Base-by-base conservation (phyloP, 1,140 invertebrate species). In the Polyergus mexicanus region DNA sequence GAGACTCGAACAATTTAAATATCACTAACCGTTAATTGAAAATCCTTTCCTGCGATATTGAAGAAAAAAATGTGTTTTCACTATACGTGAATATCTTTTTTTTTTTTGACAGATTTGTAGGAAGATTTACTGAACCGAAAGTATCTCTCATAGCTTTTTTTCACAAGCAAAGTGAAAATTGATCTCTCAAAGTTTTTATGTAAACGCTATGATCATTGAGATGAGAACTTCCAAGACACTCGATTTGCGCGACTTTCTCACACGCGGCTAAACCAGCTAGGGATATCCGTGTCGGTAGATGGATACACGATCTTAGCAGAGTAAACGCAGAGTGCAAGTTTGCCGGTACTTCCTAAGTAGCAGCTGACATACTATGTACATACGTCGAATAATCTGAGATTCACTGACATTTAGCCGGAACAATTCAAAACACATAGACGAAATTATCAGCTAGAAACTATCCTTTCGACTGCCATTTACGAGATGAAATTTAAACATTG, bases 361-460 rank as follows among this genome's bases (percentile, higher is more conserved):
- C 35, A 56, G 58, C 41, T 71, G 58, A 76, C 68, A 76, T 66
- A 66, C 71, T 80, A 62, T 75, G 69, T 78, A 80, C 62, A 78
- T 62, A 75, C 60, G 58, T 88, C 62, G 58, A 69, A 87, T 85
- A 88, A 87, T 87, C 86, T 66, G 22, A 72, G 44, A 77, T 78
- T 25, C 28, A 41, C 25, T 71, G 83, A 62, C 60, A n/a, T 25
- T 16, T 19, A 72, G 16, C 7, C 22, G 8, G 38, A 66, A 56
- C 44, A 66, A 80, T 38, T 10, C 28, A 44, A 32, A 47, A 19
- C 32, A 38, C 32, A 22, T 25, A 65, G 19, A 58, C 28, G 51
- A 69, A 80, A 80, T 54, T 68, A 32, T 58, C 35, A 78, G 19
- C 28, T 56, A 28, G 11, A 58, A 41, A 69, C 3, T 10, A 10